These are phyloP conservation scores for Hydrozoanthus gracilis DNA, from an alignment of 92 coral and sea anemone genomes.

Conservation along the genomic window DNA sequence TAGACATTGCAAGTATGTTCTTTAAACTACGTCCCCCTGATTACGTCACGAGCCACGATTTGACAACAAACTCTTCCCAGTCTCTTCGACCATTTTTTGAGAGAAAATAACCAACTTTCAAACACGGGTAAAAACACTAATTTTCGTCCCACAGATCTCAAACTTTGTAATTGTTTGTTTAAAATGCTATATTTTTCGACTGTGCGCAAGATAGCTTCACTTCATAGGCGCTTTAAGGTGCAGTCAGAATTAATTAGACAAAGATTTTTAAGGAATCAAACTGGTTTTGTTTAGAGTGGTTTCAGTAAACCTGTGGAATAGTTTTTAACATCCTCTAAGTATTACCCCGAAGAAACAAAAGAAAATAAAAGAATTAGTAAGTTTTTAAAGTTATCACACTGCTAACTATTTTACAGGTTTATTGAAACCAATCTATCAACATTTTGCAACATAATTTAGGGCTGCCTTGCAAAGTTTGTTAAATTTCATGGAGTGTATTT, in stretches of 20 bases:
- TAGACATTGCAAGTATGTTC: no score
- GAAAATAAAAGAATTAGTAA: conserved; percentile 5
- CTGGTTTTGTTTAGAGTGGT: conserved; percentile 31
- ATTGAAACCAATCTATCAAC: conserved; percentile 27
- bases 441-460: conserved; percentile 10
- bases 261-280: conserved; percentile 18
- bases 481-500: conserved; percentile 27
- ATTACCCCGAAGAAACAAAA: conserved; percentile 24
- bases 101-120: no score
- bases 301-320: conserved; percentile 25
- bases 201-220: no score
- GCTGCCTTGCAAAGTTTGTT: conserved; percentile 22
- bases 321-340: conserved; percentile 10
- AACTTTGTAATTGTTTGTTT: neutral
- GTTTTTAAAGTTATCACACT: conserved; percentile 14
- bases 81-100: no score
- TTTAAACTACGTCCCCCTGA: no score
- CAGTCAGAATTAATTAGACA: conserved; percentile 25
- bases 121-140: no score
- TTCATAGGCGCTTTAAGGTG: no score
- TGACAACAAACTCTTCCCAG: no score
- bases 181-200: no score
- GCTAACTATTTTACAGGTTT: conserved; percentile 13
- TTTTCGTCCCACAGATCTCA: no score
- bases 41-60: no score